Percentiles rank a stretch among this genome's conserved stretches.
Evolutionary conservation across 1,140 invertebrate genomes (phyloP).

Genomic region (Protaetia brevitarsis): DNA sequence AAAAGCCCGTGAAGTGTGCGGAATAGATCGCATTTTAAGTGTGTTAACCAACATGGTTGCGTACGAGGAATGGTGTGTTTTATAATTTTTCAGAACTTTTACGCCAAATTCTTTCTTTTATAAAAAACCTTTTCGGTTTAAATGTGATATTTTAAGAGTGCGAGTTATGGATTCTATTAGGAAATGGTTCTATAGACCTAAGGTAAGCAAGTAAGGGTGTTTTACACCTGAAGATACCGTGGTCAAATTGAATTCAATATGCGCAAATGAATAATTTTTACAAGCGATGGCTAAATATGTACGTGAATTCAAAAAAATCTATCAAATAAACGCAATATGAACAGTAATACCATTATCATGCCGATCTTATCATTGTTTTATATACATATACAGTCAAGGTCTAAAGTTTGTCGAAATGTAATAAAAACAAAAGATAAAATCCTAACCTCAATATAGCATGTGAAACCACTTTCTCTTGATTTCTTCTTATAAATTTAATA

Average conservation of each 20-base stretch:
- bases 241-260: background rate
- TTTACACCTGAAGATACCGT: background rate
- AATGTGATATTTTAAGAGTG: background rate
- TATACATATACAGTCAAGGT: conserved; percentile 21
- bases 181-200: conserved; percentile 90
- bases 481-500: background rate
- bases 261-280: background rate
- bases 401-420: conserved; percentile 12
- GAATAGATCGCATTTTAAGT: conserved; percentile 2
- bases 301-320: background rate
- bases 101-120: background rate
- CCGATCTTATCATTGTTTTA: conserved; percentile 9
- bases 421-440: conserved; percentile 12
- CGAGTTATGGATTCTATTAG: conserved; percentile 76
- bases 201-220: conserved; percentile 58
- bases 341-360: conserved; percentile 7
- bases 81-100: conserved; percentile 1
- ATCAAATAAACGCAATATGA: background rate
- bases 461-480: background rate
- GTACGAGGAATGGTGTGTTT: conserved; percentile 1
- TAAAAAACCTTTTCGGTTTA: background rate
- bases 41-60: conserved; percentile 7
- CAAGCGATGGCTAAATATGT: too few relatives aligned
- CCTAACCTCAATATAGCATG: background rate
- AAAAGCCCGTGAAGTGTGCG: background rate